These are phyloP conservation scores for Metaphire vulgaris DNA, from an alignment of 1,140 invertebrate genomes.

Conservation along the genomic window DNA sequence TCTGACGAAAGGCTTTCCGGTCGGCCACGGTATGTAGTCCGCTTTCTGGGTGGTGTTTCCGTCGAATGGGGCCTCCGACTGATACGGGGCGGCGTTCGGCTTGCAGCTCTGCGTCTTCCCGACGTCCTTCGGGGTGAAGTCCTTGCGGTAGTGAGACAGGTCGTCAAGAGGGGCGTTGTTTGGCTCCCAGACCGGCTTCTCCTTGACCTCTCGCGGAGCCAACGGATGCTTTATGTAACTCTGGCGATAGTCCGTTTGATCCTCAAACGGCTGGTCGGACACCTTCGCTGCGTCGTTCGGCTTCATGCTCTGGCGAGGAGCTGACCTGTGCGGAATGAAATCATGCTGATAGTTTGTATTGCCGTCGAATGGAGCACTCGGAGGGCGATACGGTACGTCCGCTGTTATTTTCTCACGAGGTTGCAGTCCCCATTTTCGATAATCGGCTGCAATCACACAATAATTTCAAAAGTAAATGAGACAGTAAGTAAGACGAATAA, in stretches of 20 bases:
- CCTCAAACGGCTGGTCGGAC: constrained; percentile 44
- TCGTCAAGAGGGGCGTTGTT: constrained; percentile 32
- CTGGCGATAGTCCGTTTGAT: constrained; percentile 45
- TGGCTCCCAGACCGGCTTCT: constrained; percentile 28
- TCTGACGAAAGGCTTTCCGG: constrained; percentile 25
- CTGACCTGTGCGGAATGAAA: constrained; percentile 38
- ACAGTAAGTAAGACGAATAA: background rate
- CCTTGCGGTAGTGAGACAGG: constrained; percentile 33
- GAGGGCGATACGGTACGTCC: constrained; percentile 38
- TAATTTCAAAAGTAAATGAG: no score
- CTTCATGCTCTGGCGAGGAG: constrained; percentile 37
- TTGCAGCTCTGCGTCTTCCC: constrained; percentile 22
- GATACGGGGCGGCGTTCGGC: constrained; percentile 28
- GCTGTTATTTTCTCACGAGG: constrained; percentile 33
- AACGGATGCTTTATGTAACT: constrained; percentile 26
- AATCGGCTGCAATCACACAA: constrained; percentile 5
- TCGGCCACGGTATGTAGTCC: constrained; percentile 31
- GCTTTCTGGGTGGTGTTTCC: constrained; percentile 33
- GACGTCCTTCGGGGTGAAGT: constrained; percentile 31
- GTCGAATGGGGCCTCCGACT: constrained; percentile 33
- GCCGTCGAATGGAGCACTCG: constrained; percentile 50
- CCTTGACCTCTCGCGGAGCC: constrained; percentile 4
- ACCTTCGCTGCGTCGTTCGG: constrained; percentile 33
- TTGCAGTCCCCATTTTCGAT: background rate
- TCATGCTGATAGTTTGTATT: constrained; percentile 46